phyloP scores from a whole-genome alignment of 2,888 invertebrate species.

The Platyscelio sp. region DNA sequence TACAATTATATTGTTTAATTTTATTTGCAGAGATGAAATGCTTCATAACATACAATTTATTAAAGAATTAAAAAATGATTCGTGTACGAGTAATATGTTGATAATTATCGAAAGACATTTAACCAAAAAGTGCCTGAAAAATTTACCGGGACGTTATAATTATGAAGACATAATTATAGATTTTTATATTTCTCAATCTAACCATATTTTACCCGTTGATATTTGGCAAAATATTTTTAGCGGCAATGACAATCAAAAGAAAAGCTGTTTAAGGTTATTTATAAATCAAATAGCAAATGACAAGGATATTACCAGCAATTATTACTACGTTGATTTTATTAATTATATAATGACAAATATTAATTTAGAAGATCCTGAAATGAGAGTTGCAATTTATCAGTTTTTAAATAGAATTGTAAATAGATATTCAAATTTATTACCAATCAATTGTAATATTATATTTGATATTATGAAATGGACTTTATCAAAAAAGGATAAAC shows the following conservation, averaged over 20 bases:
- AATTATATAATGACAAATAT: slow-evolving; percentile 32
- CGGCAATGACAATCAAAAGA: slow-evolving; percentile 9
- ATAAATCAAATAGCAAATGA: too few species aligned
- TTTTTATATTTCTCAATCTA: slow-evolving; percentile 60
- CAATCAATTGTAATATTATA: slow-evolving; percentile 49
- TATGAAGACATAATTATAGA: slow-evolving; percentile 77
- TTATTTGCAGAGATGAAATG: too few species aligned
- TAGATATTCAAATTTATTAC: slow-evolving; percentile 58
- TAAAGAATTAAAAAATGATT: too few species aligned
- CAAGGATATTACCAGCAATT: too few species aligned
- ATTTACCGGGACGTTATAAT: slow-evolving; percentile 78
- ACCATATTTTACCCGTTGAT: slow-evolving; percentile 37
- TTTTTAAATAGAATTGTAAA: slow-evolving; percentile 74
- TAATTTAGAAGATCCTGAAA: slow-evolving; percentile 73
- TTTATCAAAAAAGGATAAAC: slow-evolving; percentile 77
- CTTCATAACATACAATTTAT: too few species aligned
- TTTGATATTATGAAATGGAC: slow-evolving; percentile 75
- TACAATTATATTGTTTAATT: too few species aligned
- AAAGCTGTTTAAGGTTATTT: not conserved
- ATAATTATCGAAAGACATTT: slow-evolving; percentile 74
- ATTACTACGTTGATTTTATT: not conserved
- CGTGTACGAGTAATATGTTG: not conserved
- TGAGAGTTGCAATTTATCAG: slow-evolving; percentile 77
- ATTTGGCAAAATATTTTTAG: not conserved
- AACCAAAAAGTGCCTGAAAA: slow-evolving; percentile 70